Conservation (phyloP, 2,113 vertebrate species). For the rat (Rattus norvegicus) region DNA sequence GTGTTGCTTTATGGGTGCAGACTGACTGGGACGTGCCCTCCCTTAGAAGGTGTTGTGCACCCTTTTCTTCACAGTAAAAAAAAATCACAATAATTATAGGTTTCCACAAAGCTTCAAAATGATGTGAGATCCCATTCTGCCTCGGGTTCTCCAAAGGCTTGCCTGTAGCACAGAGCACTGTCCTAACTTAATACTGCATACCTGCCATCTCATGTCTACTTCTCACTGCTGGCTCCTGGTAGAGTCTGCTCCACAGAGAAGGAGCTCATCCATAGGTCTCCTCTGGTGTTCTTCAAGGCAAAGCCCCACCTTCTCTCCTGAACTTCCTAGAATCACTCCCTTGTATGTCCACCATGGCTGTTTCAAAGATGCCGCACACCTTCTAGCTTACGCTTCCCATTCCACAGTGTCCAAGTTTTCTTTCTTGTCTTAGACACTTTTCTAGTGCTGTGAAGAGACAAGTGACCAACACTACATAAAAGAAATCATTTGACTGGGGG, state of each 20-base stretch:
- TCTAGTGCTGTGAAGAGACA: not conserved
- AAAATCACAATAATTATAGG: not conserved
- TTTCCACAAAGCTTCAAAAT: not conserved
- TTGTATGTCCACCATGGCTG: not conserved
- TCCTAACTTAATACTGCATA: accelerated
- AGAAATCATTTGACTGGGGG: not conserved
- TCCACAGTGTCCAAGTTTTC: not conserved
- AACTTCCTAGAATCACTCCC: too few relatives aligned
- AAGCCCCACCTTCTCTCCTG: not conserved
- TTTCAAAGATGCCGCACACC: not conserved
- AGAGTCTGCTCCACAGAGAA: not conserved
- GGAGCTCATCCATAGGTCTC: not conserved
- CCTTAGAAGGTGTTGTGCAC: not conserved
- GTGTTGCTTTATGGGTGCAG: not conserved
- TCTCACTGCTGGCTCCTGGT: not conserved
- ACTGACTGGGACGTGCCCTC: not conserved
- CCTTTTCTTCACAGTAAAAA: not conserved
- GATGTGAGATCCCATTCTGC: accelerated
- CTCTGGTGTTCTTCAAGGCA: not conserved
- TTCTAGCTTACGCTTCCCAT: not conserved
- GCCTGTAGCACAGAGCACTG: accelerated
- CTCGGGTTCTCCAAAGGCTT: not conserved
- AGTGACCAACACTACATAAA: not conserved
- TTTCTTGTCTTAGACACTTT: not conserved
- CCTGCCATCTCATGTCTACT: accelerated